These are phyloP conservation scores for Phylloscopus trochilus DNA, from an alignment of 2,113 vertebrate genomes.

Conservation along the genomic window DNA sequence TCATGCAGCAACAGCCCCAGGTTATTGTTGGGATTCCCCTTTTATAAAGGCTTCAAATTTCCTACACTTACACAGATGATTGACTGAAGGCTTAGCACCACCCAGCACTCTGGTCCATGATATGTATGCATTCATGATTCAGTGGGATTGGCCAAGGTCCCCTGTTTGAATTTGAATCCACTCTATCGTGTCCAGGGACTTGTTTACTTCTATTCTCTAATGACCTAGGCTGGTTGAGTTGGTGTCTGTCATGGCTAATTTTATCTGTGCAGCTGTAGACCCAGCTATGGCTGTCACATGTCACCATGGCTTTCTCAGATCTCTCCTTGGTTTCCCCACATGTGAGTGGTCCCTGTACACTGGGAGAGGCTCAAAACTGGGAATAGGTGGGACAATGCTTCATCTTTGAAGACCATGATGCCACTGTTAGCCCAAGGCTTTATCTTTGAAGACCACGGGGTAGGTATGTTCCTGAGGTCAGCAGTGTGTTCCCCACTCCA, in stretches of 20 bases:
- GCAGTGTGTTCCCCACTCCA: not conserved
- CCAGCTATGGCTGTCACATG: not conserved
- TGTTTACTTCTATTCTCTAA: not conserved
- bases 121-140: not conserved
- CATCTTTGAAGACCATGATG: not conserved
- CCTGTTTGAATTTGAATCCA: not conserved
- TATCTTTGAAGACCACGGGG: not conserved
- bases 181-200: not conserved
- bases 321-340: not conserved
- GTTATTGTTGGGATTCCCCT: not conserved
- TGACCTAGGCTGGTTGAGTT: not conserved
- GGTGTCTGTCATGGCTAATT: not conserved
- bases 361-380: not conserved
- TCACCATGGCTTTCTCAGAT: not conserved
- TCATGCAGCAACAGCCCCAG: not conserved
- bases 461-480: not conserved
- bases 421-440: not conserved
- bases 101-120: not conserved
- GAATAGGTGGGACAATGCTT: not conserved
- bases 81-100: not conserved
- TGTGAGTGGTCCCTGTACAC: not conserved
- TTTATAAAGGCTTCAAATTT: not conserved
- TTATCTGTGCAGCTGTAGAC: not conserved
- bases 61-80: not conserved
- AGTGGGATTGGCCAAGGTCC: not conserved